These are phyloP conservation scores for Gila orcuttii DNA, from an alignment of 2,113 vertebrate species.

Conservation along the genomic window DNA sequence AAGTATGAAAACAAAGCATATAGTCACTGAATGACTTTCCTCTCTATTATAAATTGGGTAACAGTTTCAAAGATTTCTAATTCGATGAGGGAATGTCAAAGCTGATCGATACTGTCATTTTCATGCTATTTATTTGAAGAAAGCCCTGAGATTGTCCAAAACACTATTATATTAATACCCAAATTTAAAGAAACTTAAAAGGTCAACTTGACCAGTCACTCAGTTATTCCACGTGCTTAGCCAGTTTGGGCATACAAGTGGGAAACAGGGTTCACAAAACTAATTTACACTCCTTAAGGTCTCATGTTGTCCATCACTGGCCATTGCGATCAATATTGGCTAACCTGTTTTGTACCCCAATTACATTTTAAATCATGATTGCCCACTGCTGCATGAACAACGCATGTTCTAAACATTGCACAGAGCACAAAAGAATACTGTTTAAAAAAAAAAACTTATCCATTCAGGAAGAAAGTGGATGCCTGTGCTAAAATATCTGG, in stretches of 20 bases:
- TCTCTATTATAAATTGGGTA: background rate
- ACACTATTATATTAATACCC: background rate
- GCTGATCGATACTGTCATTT: background rate
- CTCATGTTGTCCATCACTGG: constrained; percentile 52
- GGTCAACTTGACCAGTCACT: background rate
- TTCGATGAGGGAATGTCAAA: background rate
- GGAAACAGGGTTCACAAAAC: constrained; percentile 16
- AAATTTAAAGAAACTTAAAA: background rate
- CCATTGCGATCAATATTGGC: constrained; percentile 33
- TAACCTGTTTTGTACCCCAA: constrained; percentile 19
- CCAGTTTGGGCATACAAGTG: background rate
- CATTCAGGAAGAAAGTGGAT: background rate
- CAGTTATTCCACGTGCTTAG: background rate
- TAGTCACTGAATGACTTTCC: background rate
- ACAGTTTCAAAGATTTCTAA: background rate
- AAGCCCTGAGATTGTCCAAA: constrained; percentile 30
- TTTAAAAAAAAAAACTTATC: background rate
- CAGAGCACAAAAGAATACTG: constrained; percentile 43
- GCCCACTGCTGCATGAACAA: constrained; percentile 41
- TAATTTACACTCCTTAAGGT: constrained; percentile 37
- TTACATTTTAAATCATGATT: constrained; percentile 46
- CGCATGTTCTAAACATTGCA: constrained; percentile 20
- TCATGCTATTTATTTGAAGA: background rate
- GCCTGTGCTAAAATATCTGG: background rate
- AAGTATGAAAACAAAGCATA: background rate